Evolutionary conservation across 2,888 invertebrate genomes (phyloP), one percentile per base, ranked within the genome.

Genomic region (Drosophila demipolita): DNA sequence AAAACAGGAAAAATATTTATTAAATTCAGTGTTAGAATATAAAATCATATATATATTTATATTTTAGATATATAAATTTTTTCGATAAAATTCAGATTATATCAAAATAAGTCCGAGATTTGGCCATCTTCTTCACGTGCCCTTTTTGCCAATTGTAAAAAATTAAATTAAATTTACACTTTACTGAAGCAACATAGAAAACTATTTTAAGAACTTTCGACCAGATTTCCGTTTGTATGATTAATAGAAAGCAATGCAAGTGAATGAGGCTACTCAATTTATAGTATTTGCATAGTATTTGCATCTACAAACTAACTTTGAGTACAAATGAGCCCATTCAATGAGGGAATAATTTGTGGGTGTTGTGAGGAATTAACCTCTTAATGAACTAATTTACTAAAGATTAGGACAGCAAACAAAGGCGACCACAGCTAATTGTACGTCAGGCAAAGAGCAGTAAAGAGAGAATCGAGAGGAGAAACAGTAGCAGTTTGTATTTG

Each of bases 351-450:
- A 89, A 88, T 91, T 91, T 91, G 92, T 89, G 92, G 92, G 93
- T 93, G 93, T 93, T 91, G 90, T 82, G 88, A 84, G 84, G 90
- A 92, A 91, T 92, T 93, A 93, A 93, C 93, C 92, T 93, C 91
- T 92, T 93, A 93, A 93, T 92, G 93, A 92, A 93, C 92, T 93
- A 93, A 93, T 93, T 93, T 92, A 91, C 91, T 87, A 83, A 88
- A 87, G 92, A 93, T 93, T 93, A 92, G 85, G 73, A 83, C 72
- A 78, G 73, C 79, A 89, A 83, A 83, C 86, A 83, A 84, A 77
- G 77, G 75, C 80, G 77, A 65, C 67, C 78, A 59, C 71, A 81
- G 80, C 80, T 84, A 88, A 90, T 88, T 87, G 84, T 76, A 36
- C 54, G 75, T 61, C 67, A 64, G 78, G 53, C 66, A 49, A 38